Base-by-base conservation (phyloP, 2,797 vertebrate genomes). In the Lithobates pipiens region DNA sequence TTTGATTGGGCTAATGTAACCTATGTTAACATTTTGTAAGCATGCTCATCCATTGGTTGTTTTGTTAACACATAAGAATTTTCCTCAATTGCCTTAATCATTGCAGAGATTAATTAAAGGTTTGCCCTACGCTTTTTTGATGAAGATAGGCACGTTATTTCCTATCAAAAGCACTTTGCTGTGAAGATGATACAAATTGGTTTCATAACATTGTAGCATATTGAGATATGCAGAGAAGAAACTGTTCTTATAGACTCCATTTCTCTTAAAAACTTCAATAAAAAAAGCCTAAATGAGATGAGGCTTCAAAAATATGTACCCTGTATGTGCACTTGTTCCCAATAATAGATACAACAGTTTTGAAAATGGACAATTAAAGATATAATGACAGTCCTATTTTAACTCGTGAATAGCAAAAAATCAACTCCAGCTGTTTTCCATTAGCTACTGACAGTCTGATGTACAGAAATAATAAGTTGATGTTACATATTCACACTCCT, bases 401-500 rank as follows among this genome's bases (percentile, higher is more conserved):
- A 68, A 78, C 34, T 46, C 63, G 18, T 57, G 69, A 79, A 82
- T 73, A 57, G 34, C 10, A 74, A 77, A 80, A 76, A 61, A 69
- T 80, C 32, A 23, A 16, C 74, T 83, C 81, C 76, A 83, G 76
- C 76, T 80, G 76, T 70, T 84, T 87, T 76, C 85, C 34, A 83
- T 83, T 86, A 83, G 85, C 76, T 67, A 25, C 44, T 83, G 76
- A 57, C 85, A 87, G 71, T 80, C 76, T 80, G 63, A 79, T 87
- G 65, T 25, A 32, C 63, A 46, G 81, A 83, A 83, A 83, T 83
- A 83, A 84, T 87, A 83, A 76, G 81, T 65, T 87, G 61, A 76
- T 83, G 54, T 83, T 84, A 83, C 71, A 87, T 79, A 80, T 87
- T 87, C 76, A 84, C 70, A 80, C 76, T 83, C 44, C 61, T 78